phyloP scores from a whole-genome alignment of 2,113 vertebrate species.

The Ovis canadensis region DNA sequence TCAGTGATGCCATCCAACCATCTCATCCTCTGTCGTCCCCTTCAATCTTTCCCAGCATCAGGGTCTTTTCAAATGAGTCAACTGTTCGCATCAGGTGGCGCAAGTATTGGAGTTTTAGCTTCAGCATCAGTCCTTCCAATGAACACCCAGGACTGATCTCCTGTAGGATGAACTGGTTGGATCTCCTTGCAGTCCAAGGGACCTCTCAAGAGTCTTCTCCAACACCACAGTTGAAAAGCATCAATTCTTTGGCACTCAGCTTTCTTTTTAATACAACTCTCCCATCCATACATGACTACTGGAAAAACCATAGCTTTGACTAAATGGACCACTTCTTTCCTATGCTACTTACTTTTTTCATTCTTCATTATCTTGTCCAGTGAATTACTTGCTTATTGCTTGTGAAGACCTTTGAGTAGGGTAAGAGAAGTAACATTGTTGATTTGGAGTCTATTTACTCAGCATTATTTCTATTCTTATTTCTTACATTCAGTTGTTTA shows the following conservation, averaged over 20 bases:
- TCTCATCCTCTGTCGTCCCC: background rate
- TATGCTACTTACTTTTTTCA: background rate
- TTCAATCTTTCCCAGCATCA: background rate
- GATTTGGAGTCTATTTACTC: background rate
- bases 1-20: background rate
- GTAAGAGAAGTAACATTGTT: background rate
- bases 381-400: background rate
- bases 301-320: background rate
- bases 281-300: background rate
- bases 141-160: background rate
- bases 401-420: background rate
- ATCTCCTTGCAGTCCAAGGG: background rate
- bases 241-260: background rate
- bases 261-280: background rate
- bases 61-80: background rate
- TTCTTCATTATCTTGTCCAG: background rate
- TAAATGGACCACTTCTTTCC: background rate
- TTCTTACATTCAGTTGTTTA: constrained; percentile 23
- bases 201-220: background rate
- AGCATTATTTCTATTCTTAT: background rate
- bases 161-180: background rate
- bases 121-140: background rate
- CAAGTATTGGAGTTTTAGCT: background rate
- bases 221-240: background rate
- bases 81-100: background rate